Base-by-base conservation (phyloP, 2,113 vertebrate species). In the Spilogale gracilis region DNA sequence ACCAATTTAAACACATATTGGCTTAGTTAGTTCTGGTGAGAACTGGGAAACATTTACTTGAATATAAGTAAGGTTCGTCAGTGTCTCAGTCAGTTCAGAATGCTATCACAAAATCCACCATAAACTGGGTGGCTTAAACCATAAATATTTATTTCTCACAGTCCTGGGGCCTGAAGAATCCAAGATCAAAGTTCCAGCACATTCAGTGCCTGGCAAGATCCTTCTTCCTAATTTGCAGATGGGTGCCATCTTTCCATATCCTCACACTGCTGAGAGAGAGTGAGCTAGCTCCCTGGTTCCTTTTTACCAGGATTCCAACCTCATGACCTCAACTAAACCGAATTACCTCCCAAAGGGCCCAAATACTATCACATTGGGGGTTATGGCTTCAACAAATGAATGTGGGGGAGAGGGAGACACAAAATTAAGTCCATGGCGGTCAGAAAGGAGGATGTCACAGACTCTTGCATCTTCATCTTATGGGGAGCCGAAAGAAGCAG, bases 401-500 rank as follows among this genome's bases (percentile, higher is more conserved):
- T 23, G 61, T 30, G 5, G 63, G 30, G 1, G 79, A 6, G 3
- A n/a, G 10, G 20, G 10, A 30, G 12, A 45, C 56, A 48, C 9
- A 79, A 30, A 84, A 50, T 38, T 93, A 61, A 84, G 25, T 18
- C 71, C 61, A 84, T 4, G 69, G 43, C 2, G 25, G 21, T 82
- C 12, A 83, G 50, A 76, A 86, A 65, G 43, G 11, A 96, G 63
- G 90, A 82, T 86, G 95, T 95, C n/a, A 94, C 30, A 76, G 38
- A 84, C 60, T 73, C 71, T 92, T 18, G 18, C 38, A 61, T 79
- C 27, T 94, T 91, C 58, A 71, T 65, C 71, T 94, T 92, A 74
- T n/a, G 16, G 23, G 9, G 69, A 94, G 38, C 48, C 78, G 79
- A 80, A 63, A 79, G 38, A 89, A 52, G 32, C 32, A 32, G 32